A percentile compares a stretch with the other conserved stretches of the same genome.
Evolutionary conservation across 2,113 vertebrate genomes (phyloP).

Genomic region (Percopsis transmontana): DNA sequence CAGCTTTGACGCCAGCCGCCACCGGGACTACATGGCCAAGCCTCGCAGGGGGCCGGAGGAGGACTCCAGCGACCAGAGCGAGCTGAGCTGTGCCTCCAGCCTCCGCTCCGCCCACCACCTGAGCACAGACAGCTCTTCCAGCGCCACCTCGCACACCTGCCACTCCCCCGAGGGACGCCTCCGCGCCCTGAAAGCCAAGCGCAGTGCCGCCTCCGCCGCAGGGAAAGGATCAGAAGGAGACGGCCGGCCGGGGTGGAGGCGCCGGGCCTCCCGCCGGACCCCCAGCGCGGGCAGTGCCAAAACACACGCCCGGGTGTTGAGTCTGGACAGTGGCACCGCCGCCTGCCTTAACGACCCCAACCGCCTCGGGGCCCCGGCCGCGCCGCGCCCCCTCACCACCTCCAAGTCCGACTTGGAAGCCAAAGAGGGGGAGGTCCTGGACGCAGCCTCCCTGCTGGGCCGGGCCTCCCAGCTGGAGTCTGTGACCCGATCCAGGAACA

Average conservation of each 20-base stretch:
- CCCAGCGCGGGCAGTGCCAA: constrained; percentile 88
- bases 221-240: constrained; percentile 72
- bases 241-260: constrained; percentile 73
- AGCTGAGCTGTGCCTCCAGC: constrained; percentile 93
- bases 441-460: constrained; percentile 93
- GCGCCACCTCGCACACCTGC: constrained; percentile 89
- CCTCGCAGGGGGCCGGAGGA: constrained; percentile 86
- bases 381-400: constrained; percentile 90
- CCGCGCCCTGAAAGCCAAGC: constrained; percentile 85
- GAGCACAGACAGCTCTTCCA: constrained; percentile 95
- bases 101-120: constrained; percentile 90
- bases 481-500: constrained; percentile 96
- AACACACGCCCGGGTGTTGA: constrained; percentile 91
- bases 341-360: constrained; percentile 91
- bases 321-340: constrained; percentile 95
- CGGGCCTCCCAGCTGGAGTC: constrained; percentile 97
- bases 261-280: constrained; percentile 83
- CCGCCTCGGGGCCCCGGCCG: constrained; percentile 86
- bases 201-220: constrained; percentile 45
- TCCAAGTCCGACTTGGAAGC: constrained; percentile 98
- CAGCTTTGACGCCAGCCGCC: constrained; percentile 95
- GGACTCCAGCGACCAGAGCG: constrained; percentile 96
- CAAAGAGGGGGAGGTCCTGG: constrained; percentile 99
- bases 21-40: constrained; percentile 91
- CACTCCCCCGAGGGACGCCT: constrained; percentile 89